Evolutionary conservation across 2,888 invertebrate genomes (phyloP).

Genomic region (Odontomyia ornata): DNA sequence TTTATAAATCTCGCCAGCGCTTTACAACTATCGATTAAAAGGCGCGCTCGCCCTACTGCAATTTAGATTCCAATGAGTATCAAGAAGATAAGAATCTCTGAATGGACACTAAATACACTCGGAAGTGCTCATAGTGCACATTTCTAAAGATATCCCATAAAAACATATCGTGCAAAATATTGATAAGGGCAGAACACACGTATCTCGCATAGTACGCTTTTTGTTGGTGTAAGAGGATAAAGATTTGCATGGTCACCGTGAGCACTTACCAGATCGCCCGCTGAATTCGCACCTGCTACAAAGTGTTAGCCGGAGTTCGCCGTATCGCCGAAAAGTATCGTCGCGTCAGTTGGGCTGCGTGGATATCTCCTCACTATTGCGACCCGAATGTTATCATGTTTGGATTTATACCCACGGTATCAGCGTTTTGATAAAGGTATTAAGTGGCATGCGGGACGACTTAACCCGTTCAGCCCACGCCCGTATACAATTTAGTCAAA

Average conservation of each 20-base stretch:
- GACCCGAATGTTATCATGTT: slow-evolving; percentile 21
- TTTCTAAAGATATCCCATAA: not conserved
- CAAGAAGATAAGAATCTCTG: not conserved
- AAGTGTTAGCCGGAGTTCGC: too few species aligned
- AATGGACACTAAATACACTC: not conserved
- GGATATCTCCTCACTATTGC: too few species aligned
- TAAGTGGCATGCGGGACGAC: slow-evolving; percentile 16
- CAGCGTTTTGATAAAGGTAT: slow-evolving; percentile 29
- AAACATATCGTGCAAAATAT: not conserved
- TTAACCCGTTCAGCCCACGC: slow-evolving; percentile 1
- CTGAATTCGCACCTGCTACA: too few species aligned
- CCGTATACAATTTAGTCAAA: slow-evolving; percentile 19
- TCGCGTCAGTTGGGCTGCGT: too few species aligned
- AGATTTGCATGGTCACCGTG: too few species aligned
- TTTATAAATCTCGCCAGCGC: too few species aligned
- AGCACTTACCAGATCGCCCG: too few species aligned
- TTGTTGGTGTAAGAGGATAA: too few species aligned
- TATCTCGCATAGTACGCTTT: too few species aligned
- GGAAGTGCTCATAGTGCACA: not conserved
- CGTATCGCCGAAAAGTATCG: too few species aligned
- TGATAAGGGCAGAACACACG: not conserved
- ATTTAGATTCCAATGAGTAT: not conserved
- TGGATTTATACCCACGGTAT: slow-evolving; percentile 27
- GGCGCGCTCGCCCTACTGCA: not conserved
- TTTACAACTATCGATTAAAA: too few species aligned